Base-by-base conservation (phyloP, 2,888 invertebrate species). In the Dicyrtoma fusca region DNA sequence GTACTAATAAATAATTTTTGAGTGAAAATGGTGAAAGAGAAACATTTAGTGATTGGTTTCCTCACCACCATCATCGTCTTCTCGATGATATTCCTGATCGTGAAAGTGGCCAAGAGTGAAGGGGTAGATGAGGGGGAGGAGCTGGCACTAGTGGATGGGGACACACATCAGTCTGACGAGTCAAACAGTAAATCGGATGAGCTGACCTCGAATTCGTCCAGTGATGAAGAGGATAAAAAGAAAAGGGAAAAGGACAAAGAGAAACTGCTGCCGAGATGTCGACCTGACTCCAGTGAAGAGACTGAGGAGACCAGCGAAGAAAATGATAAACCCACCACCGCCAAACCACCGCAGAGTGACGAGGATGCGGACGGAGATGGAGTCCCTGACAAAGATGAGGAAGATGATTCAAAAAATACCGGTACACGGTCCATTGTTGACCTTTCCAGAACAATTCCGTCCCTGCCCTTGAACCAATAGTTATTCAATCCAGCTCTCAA, bases 11-110 rank as follows among this genome's bases (percentile, higher is more conserved):
- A 34, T 11, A 44, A n/a, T 55, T 55, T 19, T 55, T 19, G 4
- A 26, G n/a, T 11, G 5, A 70, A 44, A 53, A 77, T 76, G 76
- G 75, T 76, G 21, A 75, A 74, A 71, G 78, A 76, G 69, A 76
- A 75, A 66, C 76, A 76, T 34, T 73, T 79, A 71, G 77, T 79
- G 21, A 76, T 79, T 72, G 78, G 78, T 64, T 79, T 79, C 65
- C 72, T 79, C 5, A 74, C 76, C 65, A 72, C 74, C 26, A 74
- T 79, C 65, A 69, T 77, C 45, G 69, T 75, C 42, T 74, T 79
- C 23, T 76, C 78, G 23, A 25, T 77, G 51, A 72, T 79, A 59
- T 79, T 79, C 74, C 68, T 79, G 4, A 42, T 77, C 59, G 76
- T 79, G 19, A 79, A 79, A 71, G 73, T 79, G 53, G 26, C 71